phyloP scores from a whole-genome alignment of 2,888 invertebrate genomes.

The Macaria liturata region DNA sequence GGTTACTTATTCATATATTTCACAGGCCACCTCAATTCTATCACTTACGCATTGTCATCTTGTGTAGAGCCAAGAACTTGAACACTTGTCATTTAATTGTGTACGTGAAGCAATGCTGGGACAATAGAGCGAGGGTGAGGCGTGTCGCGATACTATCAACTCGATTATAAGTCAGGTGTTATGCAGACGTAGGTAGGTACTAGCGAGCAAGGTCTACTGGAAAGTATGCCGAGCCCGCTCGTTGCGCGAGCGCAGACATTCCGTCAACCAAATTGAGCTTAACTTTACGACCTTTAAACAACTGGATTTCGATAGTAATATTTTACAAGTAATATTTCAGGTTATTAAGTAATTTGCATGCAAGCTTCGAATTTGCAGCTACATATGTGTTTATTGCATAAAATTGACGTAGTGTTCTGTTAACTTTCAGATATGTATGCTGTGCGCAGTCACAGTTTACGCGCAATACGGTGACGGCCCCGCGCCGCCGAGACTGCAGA shows the following conservation, averaged over 20 bases:
- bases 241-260: constrained; percentile 49
- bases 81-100: constrained; percentile 17
- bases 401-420: constrained; percentile 18
- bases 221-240: constrained; percentile 60
- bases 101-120: constrained; percentile 15
- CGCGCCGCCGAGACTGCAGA: constrained; percentile 85
- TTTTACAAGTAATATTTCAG: not conserved
- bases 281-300: constrained; percentile 23
- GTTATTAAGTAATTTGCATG: no score
- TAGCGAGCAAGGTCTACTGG: constrained; percentile 54
- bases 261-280: constrained; percentile 42
- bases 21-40: not conserved
- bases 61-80: constrained; percentile 10
- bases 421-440: constrained; percentile 74
- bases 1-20: no score
- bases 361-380: not conserved
- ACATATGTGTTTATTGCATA: not conserved
- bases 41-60: not conserved
- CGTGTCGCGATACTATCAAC: constrained; percentile 41
- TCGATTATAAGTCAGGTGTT: constrained; percentile 44
- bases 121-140: constrained; percentile 48
- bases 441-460: constrained; percentile 78
- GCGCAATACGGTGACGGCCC: constrained; percentile 79
- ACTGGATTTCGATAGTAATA: constrained; percentile 8
- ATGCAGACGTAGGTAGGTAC: constrained; percentile 27